phyloP scores from a whole-genome alignment of 2,113 vertebrate genomes.

The Sprattus sprattus region DNA sequence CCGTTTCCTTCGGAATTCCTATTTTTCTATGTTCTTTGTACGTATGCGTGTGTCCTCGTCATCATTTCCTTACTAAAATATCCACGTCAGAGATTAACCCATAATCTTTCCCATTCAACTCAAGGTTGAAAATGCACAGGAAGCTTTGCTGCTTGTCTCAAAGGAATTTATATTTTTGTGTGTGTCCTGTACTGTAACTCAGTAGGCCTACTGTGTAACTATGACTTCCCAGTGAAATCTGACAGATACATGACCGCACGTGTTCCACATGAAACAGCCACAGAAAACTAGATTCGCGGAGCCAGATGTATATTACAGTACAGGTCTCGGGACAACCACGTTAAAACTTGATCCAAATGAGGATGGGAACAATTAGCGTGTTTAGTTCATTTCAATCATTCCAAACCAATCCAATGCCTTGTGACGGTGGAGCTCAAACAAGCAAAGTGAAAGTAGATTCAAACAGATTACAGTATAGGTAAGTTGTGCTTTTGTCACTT shows the following conservation, averaged over 20 bases:
- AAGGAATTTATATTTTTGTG: constrained; percentile 38
- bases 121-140: not conserved
- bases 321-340: not conserved
- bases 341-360: not conserved
- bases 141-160: constrained; percentile 60
- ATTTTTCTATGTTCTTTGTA: constrained; percentile 64
- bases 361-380: not conserved
- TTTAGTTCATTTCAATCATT: not conserved
- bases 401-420: not conserved
- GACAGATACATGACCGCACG: not conserved
- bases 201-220: constrained; percentile 21
- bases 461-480: not conserved
- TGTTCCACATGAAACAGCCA: not conserved
- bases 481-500: no score
- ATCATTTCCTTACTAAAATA: constrained; percentile 37
- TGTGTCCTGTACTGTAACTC: constrained; percentile 36
- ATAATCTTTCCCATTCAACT: constrained; percentile 11
- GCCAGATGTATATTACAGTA: not conserved
- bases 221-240: not conserved
- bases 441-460: not conserved
- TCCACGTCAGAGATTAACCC: not conserved
- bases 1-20: constrained; percentile 50
- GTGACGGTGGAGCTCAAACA: not conserved
- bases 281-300: not conserved
- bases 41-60: constrained; percentile 58